Conservation (phyloP, 2,888 invertebrate species). For the Apamea sordens region DNA sequence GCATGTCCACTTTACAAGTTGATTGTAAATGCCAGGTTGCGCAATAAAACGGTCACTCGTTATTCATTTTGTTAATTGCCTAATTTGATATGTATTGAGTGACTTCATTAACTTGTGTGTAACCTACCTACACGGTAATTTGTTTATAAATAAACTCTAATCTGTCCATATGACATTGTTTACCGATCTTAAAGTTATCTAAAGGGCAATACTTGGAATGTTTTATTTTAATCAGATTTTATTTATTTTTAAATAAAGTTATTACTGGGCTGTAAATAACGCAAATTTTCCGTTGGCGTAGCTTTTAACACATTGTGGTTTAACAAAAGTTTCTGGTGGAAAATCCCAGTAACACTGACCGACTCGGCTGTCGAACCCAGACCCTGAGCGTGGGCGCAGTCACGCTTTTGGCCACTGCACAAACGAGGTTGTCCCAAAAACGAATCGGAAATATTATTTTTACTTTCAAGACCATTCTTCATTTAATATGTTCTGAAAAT, state of each 20-base stretch:
- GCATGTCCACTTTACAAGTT: background rate
- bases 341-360: background rate
- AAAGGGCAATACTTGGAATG: background rate
- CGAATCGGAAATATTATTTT: background rate
- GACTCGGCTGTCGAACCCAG: background rate
- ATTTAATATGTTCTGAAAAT: constrained; percentile 8
- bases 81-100: constrained; percentile 27
- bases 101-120: constrained; percentile 12
- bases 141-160: constrained; percentile 16
- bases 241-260: background rate
- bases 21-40: background rate
- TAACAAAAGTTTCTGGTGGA: background rate
- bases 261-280: background rate
- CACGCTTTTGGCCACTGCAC: background rate
- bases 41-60: background rate
- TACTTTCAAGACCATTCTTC: background rate
- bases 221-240: background rate
- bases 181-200: constrained; percentile 1
- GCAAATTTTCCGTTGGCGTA: background rate
- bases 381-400: background rate
- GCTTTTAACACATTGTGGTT: background rate
- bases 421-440: background rate
- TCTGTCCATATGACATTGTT: background rate
- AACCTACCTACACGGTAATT: background rate
- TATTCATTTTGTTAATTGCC: constrained; percentile 17